phyloP scores from a whole-genome alignment of 2,797 vertebrate species.

The Leptatherina wallacei region DNA sequence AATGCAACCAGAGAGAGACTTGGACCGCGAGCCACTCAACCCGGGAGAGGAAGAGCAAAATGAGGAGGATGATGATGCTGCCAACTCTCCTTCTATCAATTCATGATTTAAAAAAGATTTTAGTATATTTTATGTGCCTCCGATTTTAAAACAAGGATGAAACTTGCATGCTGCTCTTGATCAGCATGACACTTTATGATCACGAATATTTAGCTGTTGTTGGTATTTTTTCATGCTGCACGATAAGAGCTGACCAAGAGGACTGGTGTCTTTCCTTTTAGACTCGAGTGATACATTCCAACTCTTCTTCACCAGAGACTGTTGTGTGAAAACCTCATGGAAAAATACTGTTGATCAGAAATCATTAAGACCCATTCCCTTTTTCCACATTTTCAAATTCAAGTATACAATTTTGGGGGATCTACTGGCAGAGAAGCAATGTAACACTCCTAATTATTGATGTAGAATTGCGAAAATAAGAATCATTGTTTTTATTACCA shows the following conservation, averaged over 20 bases:
- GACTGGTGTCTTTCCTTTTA: too few species aligned
- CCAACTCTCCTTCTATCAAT: constrained; percentile 52
- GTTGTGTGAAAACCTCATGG: background rate
- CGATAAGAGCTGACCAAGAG: background rate
- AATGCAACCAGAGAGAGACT: constrained; percentile 29
- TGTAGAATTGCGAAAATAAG: too few species aligned
- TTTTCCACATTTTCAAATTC: background rate
- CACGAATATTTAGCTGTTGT: background rate
- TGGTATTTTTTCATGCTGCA: background rate
- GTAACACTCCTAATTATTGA: too few species aligned
- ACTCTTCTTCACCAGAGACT: background rate
- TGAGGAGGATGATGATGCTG: constrained; percentile 30
- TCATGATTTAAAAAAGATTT: constrained; percentile 40
- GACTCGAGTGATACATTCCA: background rate
- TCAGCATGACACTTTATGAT: background rate
- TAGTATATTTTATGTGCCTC: background rate
- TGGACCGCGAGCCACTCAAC: constrained; percentile 72
- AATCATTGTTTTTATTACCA: background rate
- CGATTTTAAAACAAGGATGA: background rate
- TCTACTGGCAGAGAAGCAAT: too few species aligned
- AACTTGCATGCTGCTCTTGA: background rate
- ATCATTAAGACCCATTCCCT: background rate
- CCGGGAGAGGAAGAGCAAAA: constrained; percentile 58
- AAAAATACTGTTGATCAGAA: background rate
- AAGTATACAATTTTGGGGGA: too few species aligned